Percentiles rank a stretch among this genome's conserved stretches.
These are phyloP conservation scores for Mesocricetus auratus DNA, from an alignment of 2,113 vertebrate genomes.

Conservation along the genomic window DNA sequence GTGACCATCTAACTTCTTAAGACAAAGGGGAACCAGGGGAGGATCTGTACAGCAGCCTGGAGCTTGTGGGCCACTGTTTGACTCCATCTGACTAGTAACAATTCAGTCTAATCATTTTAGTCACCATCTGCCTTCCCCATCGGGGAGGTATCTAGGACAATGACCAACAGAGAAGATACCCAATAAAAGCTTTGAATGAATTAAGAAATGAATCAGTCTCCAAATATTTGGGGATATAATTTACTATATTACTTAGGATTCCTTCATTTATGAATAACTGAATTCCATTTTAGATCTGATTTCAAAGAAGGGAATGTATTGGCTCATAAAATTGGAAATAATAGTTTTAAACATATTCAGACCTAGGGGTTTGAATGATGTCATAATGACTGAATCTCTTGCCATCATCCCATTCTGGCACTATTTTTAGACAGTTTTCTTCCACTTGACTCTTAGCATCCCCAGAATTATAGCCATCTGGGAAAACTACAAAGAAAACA, in stretches of 20 bases:
- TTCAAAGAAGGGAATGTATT: constrained; percentile 36
- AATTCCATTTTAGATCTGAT: constrained; percentile 16
- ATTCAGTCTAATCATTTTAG: neutral
- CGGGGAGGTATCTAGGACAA: neutral
- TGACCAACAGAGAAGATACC: neutral
- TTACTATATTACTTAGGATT: neutral
- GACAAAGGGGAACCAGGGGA: neutral
- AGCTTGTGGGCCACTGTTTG: neutral
- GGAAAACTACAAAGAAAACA: neutral
- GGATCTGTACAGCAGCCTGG: neutral
- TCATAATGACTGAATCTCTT: constrained; percentile 9
- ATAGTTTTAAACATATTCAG: neutral
- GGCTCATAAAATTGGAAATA: constrained; percentile 29
- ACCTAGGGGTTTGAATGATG: constrained; percentile 2
- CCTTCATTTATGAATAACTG: constrained; percentile 33
- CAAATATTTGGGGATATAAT: neutral
- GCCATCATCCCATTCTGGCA: neutral
- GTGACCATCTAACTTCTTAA: neutral
- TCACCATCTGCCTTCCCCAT: neutral
- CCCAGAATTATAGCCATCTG: neutral
- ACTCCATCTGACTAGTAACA: neutral
- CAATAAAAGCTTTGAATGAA: neutral
- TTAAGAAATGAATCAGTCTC: neutral
- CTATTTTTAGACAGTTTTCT: neutral
- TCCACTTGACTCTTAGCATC: neutral